Evolutionary conservation across 1,140 invertebrate species (phyloP).

Genomic region (Heliothis subflexa): DNA sequence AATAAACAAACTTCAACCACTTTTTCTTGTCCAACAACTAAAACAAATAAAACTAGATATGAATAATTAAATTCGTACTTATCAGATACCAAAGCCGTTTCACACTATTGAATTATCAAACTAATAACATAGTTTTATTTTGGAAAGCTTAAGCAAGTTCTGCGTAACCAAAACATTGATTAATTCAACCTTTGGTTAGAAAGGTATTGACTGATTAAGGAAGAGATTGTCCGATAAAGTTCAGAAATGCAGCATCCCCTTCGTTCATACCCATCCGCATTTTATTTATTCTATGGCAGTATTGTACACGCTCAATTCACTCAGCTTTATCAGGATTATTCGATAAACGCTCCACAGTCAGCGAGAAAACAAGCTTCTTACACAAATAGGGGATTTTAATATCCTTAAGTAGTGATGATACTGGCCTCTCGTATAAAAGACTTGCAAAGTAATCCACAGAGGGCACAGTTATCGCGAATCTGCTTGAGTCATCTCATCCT

Average conservation of each 20-base stretch:
- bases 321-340: constrained; percentile 71
- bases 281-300: constrained; percentile 28
- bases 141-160: background rate
- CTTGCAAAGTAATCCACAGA: constrained; percentile 85
- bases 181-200: too few relatives aligned
- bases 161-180: background rate
- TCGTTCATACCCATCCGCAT: background rate
- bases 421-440: constrained; percentile 82
- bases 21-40: too few relatives aligned
- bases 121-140: background rate
- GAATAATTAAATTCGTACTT: background rate
- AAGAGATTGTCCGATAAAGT: background rate
- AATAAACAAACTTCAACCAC: too few relatives aligned
- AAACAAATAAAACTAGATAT: background rate
- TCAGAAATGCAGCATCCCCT: background rate
- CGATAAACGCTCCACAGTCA: constrained; percentile 73
- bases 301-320: constrained; percentile 54
- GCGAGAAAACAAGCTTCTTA: constrained; percentile 84
- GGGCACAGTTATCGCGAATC: constrained; percentile 82
- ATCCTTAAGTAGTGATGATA: constrained; percentile 86
- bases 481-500: constrained; percentile 83
- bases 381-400: constrained; percentile 85
- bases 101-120: background rate
- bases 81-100: background rate
- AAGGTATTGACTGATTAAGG: too few relatives aligned